phyloP scores from a whole-genome alignment of 2,113 vertebrate species.

The Zingel zingel region DNA sequence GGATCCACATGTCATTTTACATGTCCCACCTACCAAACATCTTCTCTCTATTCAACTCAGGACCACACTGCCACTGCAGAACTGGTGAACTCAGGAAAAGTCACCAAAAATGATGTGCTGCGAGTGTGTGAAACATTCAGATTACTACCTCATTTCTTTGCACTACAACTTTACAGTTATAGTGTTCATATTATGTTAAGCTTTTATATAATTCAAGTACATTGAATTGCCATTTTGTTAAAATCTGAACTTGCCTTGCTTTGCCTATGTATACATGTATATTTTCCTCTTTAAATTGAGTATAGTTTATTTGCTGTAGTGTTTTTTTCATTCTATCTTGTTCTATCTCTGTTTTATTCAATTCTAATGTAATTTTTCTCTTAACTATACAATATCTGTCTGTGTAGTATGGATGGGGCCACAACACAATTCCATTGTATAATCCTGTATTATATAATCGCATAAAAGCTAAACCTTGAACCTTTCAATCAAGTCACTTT shows the following conservation, averaged over 20 bases:
- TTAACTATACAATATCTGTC: neutral
- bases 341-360: neutral
- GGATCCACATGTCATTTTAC: constrained; percentile 22
- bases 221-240: neutral
- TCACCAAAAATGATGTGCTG: neutral
- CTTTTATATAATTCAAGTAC: neutral
- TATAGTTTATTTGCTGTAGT: neutral
- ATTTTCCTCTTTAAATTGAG: neutral
- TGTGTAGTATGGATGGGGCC: neutral
- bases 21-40: constrained; percentile 30
- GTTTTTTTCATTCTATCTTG: neutral
- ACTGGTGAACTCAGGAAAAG: neutral
- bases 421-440: neutral
- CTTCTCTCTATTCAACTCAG: neutral
- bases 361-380: neutral
- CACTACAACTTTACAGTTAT: neutral
- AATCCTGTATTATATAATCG: neutral
- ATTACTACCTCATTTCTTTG: neutral
- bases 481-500: neutral
- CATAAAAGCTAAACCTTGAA: neutral
- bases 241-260: neutral
- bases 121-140: neutral
- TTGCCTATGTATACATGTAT: neutral
- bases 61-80: constrained; percentile 1
- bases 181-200: neutral